Evolutionary conservation across 1,140 invertebrate genomes (phyloP), one percentile per base, ranked within the genome.

Genomic region (Armadillidium nasatum): DNA sequence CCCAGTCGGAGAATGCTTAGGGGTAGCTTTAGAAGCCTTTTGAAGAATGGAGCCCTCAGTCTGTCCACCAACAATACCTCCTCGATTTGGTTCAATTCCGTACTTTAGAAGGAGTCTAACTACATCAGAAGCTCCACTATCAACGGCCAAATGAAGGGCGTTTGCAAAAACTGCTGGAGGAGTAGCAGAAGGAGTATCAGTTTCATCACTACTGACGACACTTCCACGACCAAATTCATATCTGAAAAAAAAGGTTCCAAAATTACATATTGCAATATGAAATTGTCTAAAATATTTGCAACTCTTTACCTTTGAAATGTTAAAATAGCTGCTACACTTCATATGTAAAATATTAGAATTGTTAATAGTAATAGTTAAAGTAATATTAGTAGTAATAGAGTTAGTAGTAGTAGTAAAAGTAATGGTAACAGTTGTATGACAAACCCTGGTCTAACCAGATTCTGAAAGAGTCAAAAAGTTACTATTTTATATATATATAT

Each of bases 111-210:
- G 83, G 0, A 88, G 83, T 11, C 87, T 83, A 0, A 87, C 84
- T 0, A 88, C 88, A 77, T 89, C 88, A 19, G 87, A 81, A 0
- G 88, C 85, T n/a, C 85, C 85, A 80, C 87, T 84, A 77, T 88
- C 87, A 19, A 89, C 86, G 4, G 88, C 88, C 69, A 88, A 82
- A 82, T 89, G 88, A 0, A 89, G 83, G 6, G 87, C 87, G 80
- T 88, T 89, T 76, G 84, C 85, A 81, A 89, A 88, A 33, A 88
- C 85, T 0, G 85, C 83, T 6, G 86, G 87, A 60, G 50, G 50
- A 60, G 50, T 15, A 15, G 19, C 50, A 19, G 50, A 60, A 60
- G 50, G 50, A 4, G 74, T 78, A 66, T 78, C 77, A 80, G 80
- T 44, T 81, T 81, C 45, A 79, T 81, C 81, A 69, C 83, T 84